A percentile compares a stretch with the other conserved stretches of the same genome.
These are phyloP conservation scores for Tetramorium simillimum DNA, from an alignment of 1,140 invertebrate species.

Conservation along the genomic window DNA sequence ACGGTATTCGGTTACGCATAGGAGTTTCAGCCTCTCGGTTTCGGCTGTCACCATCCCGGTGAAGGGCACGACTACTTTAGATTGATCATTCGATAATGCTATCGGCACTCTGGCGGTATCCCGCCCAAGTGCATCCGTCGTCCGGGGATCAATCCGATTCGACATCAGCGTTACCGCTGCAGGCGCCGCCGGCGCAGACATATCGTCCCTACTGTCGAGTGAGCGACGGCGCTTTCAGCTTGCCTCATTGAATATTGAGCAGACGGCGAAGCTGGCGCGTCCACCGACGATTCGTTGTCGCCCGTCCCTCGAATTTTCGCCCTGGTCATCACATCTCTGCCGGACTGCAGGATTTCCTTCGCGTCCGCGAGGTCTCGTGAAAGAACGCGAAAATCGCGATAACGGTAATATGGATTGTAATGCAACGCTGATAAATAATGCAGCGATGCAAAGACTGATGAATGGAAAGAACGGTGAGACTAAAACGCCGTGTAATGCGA, in stretches of 20 bases:
- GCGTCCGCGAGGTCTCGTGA: too few species aligned
- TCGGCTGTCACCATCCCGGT: neutral
- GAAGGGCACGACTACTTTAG: neutral
- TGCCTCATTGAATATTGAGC: conserved; percentile 47
- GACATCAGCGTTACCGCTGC: conserved; percentile 4
- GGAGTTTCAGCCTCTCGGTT: neutral
- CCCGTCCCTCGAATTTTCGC: conserved; percentile 35
- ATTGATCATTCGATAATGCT: conserved; percentile 41
- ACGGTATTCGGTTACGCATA: neutral
- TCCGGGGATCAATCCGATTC: conserved; percentile 28
- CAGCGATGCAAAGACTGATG: neutral
- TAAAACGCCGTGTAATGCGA: neutral
- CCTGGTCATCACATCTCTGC: conserved; percentile 63
- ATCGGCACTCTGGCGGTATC: neutral
- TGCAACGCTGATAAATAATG: conserved; percentile 5
- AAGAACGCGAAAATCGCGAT: neutral
- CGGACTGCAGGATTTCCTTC: conserved; percentile 57
- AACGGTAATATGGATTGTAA: neutral
- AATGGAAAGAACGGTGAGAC: neutral
- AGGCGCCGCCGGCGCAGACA: neutral
- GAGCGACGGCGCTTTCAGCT: conserved; percentile 38
- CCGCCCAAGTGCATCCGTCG: conserved; percentile 25
- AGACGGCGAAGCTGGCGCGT: neutral
- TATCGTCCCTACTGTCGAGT: conserved; percentile 10
- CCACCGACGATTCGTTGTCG: neutral